Percentiles rank a stretch among this genome's conserved stretches.
Conservation (phyloP, 1,140 invertebrate species). For the Rhyzopertha dominica region DNA sequence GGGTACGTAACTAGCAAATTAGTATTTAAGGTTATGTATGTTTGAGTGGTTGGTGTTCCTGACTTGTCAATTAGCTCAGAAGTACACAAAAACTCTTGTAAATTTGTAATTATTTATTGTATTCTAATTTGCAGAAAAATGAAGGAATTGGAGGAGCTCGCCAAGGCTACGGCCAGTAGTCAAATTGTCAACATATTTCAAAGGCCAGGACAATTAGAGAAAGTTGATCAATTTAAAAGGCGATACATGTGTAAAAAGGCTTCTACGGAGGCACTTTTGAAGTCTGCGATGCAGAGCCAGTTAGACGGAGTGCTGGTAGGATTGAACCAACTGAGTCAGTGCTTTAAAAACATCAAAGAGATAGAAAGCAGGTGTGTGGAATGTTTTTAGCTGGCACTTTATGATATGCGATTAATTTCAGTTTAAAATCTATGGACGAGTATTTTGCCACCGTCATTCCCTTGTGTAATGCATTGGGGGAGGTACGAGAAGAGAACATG, state of each 20-base stretch:
- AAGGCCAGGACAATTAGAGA: constrained; percentile 91
- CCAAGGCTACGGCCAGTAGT: constrained; percentile 77
- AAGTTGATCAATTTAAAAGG: constrained; percentile 85
- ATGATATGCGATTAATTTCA: constrained; percentile 35
- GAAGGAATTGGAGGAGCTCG: constrained; percentile 78
- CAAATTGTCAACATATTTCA: constrained; percentile 93
- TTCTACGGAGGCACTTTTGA: constrained; percentile 94
- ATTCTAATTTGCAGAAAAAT: no score
- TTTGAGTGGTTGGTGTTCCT: no score
- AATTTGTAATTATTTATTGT: no score
- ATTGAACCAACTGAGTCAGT: constrained; percentile 81
- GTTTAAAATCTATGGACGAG: constrained; percentile 57
- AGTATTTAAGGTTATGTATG: no score
- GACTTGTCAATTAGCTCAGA: no score
- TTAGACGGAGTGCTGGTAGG: constrained; percentile 93
- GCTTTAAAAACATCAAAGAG: constrained; percentile 79
- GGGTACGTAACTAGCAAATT: no score
- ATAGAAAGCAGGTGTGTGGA: constrained; percentile 54
- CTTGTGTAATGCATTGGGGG: constrained; percentile 72
- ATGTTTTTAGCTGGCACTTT: no score
- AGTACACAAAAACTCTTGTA: no score
- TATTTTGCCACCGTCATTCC: constrained; percentile 62
- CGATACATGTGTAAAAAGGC: constrained; percentile 79
- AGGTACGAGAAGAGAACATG: constrained; percentile 88
- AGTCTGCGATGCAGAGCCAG: constrained; percentile 98